A percentile compares a stretch with the other conserved stretches of the same genome.
These are phyloP conservation scores for Lethenteron reissneri DNA, from an alignment of 2,113 vertebrate genomes.

Conservation along the genomic window DNA sequence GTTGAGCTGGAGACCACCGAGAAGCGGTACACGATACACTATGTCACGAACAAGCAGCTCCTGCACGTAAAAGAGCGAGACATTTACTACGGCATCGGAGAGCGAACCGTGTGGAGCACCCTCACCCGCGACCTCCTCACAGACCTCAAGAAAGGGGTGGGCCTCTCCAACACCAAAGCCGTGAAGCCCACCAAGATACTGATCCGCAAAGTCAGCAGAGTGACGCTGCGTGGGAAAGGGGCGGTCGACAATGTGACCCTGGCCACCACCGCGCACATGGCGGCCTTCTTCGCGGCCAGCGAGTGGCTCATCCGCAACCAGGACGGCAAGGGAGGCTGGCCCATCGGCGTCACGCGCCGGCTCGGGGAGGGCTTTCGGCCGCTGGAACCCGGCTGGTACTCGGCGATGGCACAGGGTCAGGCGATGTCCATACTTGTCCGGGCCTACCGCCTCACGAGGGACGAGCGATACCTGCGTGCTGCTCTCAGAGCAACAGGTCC, in stretches of 20 bases:
- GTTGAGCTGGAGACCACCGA: constrained; percentile 78
- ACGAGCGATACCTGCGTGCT: constrained; percentile 45
- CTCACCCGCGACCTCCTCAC: constrained; percentile 76
- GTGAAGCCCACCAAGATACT: constrained; percentile 84
- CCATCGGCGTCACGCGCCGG: constrained; percentile 85
- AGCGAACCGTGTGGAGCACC: constrained; percentile 53
- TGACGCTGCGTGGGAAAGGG: constrained; percentile 48
- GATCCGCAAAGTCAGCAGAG: constrained; percentile 48
- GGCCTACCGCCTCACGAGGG: constrained; percentile 65
- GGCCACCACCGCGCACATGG: constrained; percentile 71
- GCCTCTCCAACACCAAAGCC: constrained; percentile 86
- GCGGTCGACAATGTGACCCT: constrained; percentile 68
- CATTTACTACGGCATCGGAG: constrained; percentile 64
- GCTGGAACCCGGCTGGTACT: constrained; percentile 92
- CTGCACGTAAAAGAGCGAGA: constrained; percentile 53
- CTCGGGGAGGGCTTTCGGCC: constrained; percentile 72
- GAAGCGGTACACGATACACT: constrained; percentile 62
- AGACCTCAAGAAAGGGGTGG: constrained; percentile 75
- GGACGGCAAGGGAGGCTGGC: constrained; percentile 79
- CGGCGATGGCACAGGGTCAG: constrained; percentile 93
- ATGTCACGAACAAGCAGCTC: constrained; percentile 51
- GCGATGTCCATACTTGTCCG: constrained; percentile 83
- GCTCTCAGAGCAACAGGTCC: constrained; percentile 61
- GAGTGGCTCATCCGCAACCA: constrained; percentile 80
- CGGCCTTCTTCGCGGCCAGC: constrained; percentile 74